phyloP scores from a whole-genome alignment of 2,888 invertebrate species.

The Mamestra brassicae region DNA sequence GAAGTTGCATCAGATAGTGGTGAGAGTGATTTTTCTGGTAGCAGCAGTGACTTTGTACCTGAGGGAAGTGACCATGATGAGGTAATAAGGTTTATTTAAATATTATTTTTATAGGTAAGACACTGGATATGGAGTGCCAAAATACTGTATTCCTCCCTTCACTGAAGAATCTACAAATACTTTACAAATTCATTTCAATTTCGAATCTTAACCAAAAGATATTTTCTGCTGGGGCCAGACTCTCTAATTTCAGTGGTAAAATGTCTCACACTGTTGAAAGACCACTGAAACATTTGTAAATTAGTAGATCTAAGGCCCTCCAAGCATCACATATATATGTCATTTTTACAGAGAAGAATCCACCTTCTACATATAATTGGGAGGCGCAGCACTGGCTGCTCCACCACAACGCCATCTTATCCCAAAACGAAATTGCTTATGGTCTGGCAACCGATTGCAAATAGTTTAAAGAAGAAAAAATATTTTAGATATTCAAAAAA shows the following conservation, averaged over 20 bases:
- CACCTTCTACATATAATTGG: no score
- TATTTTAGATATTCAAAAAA: background rate
- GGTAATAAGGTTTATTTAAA: slow-evolving; percentile 66
- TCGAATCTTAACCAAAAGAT: background rate
- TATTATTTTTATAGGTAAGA: background rate
- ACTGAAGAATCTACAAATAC: background rate
- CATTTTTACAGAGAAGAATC: no score
- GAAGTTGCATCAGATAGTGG: slow-evolving; percentile 86
- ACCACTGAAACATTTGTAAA: background rate
- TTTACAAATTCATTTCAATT: no score
- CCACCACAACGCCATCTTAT: no score
- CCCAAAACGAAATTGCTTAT: no score
- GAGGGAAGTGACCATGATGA: slow-evolving; percentile 83
- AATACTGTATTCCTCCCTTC: background rate
- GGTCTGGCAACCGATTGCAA: no score
- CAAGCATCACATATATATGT: no score
- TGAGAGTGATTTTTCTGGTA: slow-evolving; percentile 87
- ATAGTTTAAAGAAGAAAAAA: no score
- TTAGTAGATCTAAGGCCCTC: background rate
- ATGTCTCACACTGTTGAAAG: no score
- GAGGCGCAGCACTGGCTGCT: no score
- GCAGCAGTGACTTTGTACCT: slow-evolving; percentile 88
- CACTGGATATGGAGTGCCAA: background rate
- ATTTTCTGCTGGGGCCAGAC: background rate
- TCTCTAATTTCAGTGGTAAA: no score